A percentile compares a stretch with the other conserved stretches of the same genome.
Conservation (phyloP, 2,113 vertebrate species). For the Poicephalus meyeri region DNA sequence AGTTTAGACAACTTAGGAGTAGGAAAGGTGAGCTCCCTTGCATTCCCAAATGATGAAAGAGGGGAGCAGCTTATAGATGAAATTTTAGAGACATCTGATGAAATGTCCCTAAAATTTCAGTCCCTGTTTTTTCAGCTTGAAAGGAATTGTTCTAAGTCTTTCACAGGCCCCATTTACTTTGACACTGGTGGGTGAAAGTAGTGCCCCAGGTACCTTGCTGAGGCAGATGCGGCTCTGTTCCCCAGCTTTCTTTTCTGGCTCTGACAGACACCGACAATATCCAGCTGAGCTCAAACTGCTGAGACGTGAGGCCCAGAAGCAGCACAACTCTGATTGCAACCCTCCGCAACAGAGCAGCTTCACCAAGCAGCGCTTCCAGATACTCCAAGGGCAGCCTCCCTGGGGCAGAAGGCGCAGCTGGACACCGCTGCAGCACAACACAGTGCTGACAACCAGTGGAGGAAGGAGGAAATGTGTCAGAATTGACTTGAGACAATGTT, state of each 20-base stretch:
- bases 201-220: neutral
- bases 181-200: neutral
- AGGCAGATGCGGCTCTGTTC: neutral
- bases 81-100: fast-evolving
- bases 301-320: fast-evolving
- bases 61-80: neutral
- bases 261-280: neutral
- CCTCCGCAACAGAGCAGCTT: neutral
- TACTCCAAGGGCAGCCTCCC: neutral
- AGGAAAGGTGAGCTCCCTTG: neutral
- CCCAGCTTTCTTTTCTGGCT: neutral
- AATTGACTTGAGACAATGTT: neutral
- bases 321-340: neutral
- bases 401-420: neutral
- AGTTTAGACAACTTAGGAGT: neutral
- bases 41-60: neutral
- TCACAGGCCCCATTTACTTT: neutral
- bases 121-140: neutral
- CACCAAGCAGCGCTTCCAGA: neutral
- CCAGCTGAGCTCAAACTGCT: neutral
- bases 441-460: constrained; percentile 45
- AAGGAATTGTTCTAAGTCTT: neutral
- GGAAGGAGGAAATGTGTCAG: constrained; percentile 9
- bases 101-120: neutral
- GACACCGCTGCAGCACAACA: neutral